Evolutionary conservation across 2,888 invertebrate genomes (phyloP).

Genomic region (Urechis unicinctus): DNA sequence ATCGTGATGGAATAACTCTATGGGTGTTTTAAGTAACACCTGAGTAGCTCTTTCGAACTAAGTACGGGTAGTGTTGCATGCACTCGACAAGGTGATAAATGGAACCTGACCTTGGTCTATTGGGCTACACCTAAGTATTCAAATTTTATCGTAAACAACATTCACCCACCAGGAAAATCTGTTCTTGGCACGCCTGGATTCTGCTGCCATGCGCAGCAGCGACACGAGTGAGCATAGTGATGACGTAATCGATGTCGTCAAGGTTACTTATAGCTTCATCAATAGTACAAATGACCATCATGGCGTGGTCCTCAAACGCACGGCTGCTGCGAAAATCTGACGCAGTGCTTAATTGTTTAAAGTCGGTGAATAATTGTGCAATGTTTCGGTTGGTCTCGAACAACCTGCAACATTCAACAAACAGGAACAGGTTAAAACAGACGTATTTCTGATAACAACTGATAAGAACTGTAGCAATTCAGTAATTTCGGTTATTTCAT

Average conservation of each 20-base stretch:
- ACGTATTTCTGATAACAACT: too few species aligned
- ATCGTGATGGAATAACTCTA: too few species aligned
- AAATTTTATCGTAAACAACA: too few species aligned
- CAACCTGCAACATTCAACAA: not conserved
- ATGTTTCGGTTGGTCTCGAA: not conserved
- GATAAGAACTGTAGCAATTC: too few species aligned
- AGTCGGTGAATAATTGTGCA: not conserved
- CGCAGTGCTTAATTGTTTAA: not conserved
- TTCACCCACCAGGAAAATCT: slow-evolving; percentile 74
- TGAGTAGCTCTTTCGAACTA: too few species aligned
- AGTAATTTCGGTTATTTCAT: too few species aligned
- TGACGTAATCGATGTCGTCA: slow-evolving; percentile 78
- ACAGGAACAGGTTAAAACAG: too few species aligned
- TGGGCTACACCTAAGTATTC: too few species aligned
- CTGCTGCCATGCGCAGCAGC: slow-evolving; percentile 71
- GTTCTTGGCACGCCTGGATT: slow-evolving; percentile 78
- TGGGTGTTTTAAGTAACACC: too few species aligned
- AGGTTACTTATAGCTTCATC: slow-evolving; percentile 82
- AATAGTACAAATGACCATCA: slow-evolving; percentile 69
- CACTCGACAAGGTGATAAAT: too few species aligned
- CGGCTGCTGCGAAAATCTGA: not conserved
- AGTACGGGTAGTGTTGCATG: too few species aligned
- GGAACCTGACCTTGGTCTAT: too few species aligned
- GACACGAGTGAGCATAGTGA: slow-evolving; percentile 73
- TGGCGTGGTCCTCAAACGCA: not conserved